These are phyloP conservation scores for Hofmannophila pseudospretella DNA, from an alignment of 2,888 invertebrate species.

Conservation along the genomic window DNA sequence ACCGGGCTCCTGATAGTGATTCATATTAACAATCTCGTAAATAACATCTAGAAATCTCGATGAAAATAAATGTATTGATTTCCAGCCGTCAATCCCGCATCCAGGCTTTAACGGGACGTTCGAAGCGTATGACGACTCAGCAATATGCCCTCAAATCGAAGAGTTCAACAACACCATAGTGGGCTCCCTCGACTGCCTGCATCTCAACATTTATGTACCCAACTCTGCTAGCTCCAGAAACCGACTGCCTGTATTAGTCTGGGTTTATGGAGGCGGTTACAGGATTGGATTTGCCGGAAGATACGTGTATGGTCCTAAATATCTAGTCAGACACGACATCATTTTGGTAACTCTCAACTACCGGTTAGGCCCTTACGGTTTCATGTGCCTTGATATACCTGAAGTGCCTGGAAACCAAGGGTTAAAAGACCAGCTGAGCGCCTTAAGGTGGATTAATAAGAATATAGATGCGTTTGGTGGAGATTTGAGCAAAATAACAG, in stretches of 20 bases:
- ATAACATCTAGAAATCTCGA: too few species aligned
- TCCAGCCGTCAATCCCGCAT: constrained; percentile 2
- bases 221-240: constrained; percentile 24
- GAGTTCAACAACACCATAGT: constrained; percentile 16
- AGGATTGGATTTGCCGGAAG: constrained; percentile 23
- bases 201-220: constrained; percentile 42
- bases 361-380: constrained; percentile 44
- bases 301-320: constrained; percentile 30
- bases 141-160: constrained; percentile 41
- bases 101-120: constrained; percentile 18
- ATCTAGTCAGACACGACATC: constrained; percentile 39
- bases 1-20: too few species aligned
- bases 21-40: too few species aligned
- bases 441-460: constrained; percentile 42
- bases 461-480: constrained; percentile 49
- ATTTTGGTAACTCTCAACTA: constrained; percentile 44
- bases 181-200: constrained; percentile 38
- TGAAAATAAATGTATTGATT: not conserved
- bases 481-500: constrained; percentile 36
- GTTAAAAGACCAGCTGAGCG: constrained; percentile 43
- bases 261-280: constrained; percentile 42
- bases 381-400: constrained; percentile 42
- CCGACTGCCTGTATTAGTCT: constrained; percentile 40
- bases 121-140: constrained; percentile 37
- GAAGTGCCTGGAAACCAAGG: constrained; percentile 51